Percentiles rank a stretch among this genome's conserved stretches.
phyloP scores from a whole-genome alignment of 2,888 invertebrate genomes.

The Lasioglossum leucozonium region DNA sequence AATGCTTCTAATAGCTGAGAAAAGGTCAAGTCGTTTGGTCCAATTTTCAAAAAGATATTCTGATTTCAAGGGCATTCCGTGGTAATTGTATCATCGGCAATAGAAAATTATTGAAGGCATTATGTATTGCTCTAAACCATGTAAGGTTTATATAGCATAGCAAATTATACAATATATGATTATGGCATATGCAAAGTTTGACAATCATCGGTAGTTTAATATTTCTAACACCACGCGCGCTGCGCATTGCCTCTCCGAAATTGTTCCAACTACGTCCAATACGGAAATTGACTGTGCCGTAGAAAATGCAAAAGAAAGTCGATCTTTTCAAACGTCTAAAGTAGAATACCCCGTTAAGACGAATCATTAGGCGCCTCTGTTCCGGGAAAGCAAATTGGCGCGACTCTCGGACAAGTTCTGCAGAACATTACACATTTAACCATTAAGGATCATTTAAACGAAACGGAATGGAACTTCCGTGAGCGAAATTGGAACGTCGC shows the following conservation, averaged over 20 bases:
- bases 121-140: too few species aligned
- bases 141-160: too few species aligned
- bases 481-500: constrained; percentile 50
- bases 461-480: constrained; percentile 47
- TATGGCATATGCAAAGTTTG: background rate
- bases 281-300: background rate
- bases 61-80: too few species aligned
- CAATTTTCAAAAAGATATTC: too few species aligned
- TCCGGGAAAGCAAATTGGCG: constrained; percentile 71
- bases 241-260: background rate
- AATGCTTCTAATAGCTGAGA: too few species aligned
- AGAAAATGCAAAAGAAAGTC: background rate
- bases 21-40: too few species aligned
- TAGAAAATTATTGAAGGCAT: background rate
- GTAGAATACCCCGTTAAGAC: constrained; percentile 22
- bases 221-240: background rate
- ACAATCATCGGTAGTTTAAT: background rate
- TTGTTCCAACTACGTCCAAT: background rate
- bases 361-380: constrained; percentile 38
- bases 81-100: too few species aligned
- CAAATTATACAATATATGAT: too few species aligned
- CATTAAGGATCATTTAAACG: constrained; percentile 36
- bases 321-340: background rate
- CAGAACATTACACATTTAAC: constrained; percentile 47
- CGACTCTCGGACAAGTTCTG: constrained; percentile 52